A percentile compares a stretch with the other conserved stretches of the same genome.
phyloP scores from a whole-genome alignment of 2,113 vertebrate genomes.

The Phylloscopus trochilus region DNA sequence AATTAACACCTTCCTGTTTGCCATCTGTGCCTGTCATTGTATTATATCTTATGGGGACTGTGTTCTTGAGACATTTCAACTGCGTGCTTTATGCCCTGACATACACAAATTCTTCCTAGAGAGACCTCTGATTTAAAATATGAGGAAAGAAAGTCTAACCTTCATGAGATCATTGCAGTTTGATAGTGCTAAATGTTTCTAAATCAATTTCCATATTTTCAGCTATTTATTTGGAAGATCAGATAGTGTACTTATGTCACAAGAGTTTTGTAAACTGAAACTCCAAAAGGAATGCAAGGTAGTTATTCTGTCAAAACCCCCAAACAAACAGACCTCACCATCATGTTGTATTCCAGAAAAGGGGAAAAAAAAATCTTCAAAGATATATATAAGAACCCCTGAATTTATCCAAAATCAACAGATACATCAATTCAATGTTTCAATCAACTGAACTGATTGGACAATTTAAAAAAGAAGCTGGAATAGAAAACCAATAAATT shows the following conservation, averaged over 20 bases:
- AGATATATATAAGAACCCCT: background rate
- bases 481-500: background rate
- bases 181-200: background rate
- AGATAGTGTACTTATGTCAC: background rate
- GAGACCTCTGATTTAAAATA: background rate
- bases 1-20: background rate
- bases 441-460: background rate
- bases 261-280: background rate
- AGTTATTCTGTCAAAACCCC: background rate
- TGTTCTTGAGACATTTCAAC: background rate
- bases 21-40: background rate
- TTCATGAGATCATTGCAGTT: background rate
- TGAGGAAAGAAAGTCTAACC: fast-evolving
- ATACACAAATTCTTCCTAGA: background rate
- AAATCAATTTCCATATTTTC: background rate
- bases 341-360: background rate
- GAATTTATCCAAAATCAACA: background rate
- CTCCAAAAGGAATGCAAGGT: background rate
- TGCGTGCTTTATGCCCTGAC: background rate
- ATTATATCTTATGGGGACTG: background rate
- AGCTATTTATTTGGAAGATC: background rate
- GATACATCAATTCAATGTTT: background rate
- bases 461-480: conserved; percentile 7
- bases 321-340: background rate
- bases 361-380: background rate